Conservation (phyloP, 1,140 invertebrate species). For the Babylonia areolata region DNA sequence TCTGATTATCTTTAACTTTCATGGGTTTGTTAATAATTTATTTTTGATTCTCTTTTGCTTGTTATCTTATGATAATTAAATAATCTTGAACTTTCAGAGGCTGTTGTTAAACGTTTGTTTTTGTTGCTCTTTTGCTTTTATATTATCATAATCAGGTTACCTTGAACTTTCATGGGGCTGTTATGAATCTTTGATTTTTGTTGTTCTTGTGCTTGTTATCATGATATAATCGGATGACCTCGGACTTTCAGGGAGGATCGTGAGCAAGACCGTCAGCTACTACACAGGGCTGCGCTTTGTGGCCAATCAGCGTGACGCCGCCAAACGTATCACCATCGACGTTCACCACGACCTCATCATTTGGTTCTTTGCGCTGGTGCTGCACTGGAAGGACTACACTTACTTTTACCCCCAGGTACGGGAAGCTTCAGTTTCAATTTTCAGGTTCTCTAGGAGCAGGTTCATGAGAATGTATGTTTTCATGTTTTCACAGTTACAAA, state of each 20-base stretch:
- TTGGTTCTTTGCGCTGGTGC: background rate
- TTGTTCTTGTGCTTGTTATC: background rate
- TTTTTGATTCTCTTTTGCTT: no score
- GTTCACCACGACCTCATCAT: constrained; percentile 33
- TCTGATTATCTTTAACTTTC: no score
- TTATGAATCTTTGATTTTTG: background rate
- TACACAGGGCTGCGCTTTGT: constrained; percentile 29
- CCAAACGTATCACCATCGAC: constrained; percentile 33
- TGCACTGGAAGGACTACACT: constrained; percentile 26
- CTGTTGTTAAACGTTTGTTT: no score
- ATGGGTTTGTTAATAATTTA: no score
- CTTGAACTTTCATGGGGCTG: no score
- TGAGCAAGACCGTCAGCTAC: constrained; percentile 30
- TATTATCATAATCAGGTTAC: background rate
- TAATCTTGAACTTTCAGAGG: no score
- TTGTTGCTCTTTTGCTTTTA: no score
- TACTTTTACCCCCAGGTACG: constrained; percentile 27
- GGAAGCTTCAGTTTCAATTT: no score
- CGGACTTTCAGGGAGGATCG: background rate
- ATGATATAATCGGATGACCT: background rate
- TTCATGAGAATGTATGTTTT: no score
- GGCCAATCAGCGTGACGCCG: background rate
- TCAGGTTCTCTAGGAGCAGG: no score
- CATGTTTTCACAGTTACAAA: no score
- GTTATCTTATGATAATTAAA: no score